These are phyloP conservation scores for Phrynosoma platyrhinos DNA, from an alignment of 2,113 vertebrate species.

Conservation along the genomic window DNA sequence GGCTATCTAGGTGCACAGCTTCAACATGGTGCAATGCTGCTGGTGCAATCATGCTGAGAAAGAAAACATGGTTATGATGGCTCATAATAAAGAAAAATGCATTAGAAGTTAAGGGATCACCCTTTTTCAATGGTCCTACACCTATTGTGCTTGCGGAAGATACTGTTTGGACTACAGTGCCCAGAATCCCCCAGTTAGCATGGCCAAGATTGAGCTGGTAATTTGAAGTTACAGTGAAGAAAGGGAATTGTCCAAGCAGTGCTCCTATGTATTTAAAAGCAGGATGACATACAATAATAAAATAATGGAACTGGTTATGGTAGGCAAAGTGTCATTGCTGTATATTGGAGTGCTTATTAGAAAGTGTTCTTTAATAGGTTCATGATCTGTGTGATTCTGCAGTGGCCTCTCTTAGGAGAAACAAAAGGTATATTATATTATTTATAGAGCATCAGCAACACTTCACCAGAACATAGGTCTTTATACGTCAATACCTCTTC, in stretches of 20 bases:
- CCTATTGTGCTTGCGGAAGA: too few relatives aligned
- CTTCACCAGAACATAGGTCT: background rate
- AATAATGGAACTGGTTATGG: background rate
- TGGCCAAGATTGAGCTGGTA: too few relatives aligned
- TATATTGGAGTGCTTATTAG: background rate
- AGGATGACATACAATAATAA: too few relatives aligned
- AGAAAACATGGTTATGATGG: background rate
- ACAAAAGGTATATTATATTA: background rate
- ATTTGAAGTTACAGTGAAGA: too few relatives aligned
- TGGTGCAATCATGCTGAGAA: too few relatives aligned
- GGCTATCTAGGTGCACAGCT: too few relatives aligned
- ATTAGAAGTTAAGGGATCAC: background rate
- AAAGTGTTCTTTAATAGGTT: background rate
- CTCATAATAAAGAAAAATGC: background rate
- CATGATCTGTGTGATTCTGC: background rate
- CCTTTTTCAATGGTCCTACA: too few relatives aligned
- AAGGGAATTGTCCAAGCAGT: too few relatives aligned
- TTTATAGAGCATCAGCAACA: background rate
- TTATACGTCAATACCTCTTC: background rate
- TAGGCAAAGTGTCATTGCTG: background rate
- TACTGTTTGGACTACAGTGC: too few relatives aligned
- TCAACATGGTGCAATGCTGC: too few relatives aligned
- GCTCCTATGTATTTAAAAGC: too few relatives aligned
- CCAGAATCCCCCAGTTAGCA: too few relatives aligned
- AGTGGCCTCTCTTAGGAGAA: background rate